Evolutionary conservation across 2,797 vertebrate species (phyloP).

Genomic region (Propithecus perrieri): DNA sequence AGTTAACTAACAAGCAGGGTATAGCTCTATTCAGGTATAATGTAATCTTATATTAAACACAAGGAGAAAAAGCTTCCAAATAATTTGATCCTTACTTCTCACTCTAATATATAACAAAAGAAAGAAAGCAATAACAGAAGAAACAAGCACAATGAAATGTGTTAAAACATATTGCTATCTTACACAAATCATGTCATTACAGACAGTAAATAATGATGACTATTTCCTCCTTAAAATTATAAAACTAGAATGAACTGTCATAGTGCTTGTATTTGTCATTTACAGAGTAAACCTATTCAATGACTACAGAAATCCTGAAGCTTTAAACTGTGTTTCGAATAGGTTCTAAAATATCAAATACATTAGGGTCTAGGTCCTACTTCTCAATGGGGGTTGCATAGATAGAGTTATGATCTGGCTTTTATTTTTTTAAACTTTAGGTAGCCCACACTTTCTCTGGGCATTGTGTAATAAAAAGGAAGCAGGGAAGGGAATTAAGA

Average conservation of each 20-base stretch:
- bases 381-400: background rate
- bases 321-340: background rate
- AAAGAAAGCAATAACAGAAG: background rate
- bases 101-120: background rate
- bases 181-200: background rate
- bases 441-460: background rate
- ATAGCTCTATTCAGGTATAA: background rate
- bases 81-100: background rate
- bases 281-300: background rate
- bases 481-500: background rate
- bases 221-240: background rate
- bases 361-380: background rate
- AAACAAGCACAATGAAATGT: background rate
- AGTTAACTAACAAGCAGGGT: background rate
- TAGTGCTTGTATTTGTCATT: background rate
- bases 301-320: background rate
- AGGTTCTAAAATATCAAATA: background rate
- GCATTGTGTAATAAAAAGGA: background rate
- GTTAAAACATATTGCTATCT: background rate
- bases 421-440: background rate
- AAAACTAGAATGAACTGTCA: background rate
- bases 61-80: background rate
- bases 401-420: background rate
- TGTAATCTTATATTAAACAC: background rate
- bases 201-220: background rate